Conservation (phyloP, 2,888 invertebrate species). For the Scaptomyza tumidula region DNA sequence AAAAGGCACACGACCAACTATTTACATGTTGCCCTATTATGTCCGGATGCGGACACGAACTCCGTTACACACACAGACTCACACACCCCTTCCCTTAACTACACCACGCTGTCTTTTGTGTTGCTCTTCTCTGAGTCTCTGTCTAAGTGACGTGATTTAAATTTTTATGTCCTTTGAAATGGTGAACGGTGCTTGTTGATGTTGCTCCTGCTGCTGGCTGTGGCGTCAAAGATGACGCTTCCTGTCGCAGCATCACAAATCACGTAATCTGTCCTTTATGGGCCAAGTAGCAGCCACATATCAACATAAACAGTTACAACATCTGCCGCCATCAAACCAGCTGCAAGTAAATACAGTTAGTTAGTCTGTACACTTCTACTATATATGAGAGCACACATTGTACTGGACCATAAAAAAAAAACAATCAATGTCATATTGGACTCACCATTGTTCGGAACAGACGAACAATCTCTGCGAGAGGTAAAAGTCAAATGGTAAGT, state of each 20-base stretch:
- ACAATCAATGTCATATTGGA: conserved; percentile 9
- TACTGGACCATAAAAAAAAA: conserved; percentile 23
- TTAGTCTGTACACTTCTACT: neutral
- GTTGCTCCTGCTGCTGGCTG: conserved; percentile 5
- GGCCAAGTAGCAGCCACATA: conserved; percentile 55
- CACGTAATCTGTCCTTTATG: conserved; percentile 67
- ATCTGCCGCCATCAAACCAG: conserved; percentile 22
- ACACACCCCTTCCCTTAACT: neutral
- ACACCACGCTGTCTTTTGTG: conserved; percentile 44
- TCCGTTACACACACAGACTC: neutral
- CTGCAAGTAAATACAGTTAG: conserved; percentile 31
- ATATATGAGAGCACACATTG: neutral
- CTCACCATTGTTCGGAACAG: conserved; percentile 13
- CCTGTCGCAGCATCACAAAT: conserved; percentile 46
- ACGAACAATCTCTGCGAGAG: conserved; percentile 19
- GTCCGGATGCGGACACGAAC: conserved; percentile 23
- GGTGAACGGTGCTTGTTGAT: conserved; percentile 29
- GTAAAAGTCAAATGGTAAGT: neutral
- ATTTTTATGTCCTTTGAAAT: conserved; percentile 70
- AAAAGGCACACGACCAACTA: conserved; percentile 48
- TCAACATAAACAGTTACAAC: conserved; percentile 41
- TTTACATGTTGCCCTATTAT: conserved; percentile 70
- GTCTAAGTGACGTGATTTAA: conserved; percentile 73
- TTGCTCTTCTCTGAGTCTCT: conserved; percentile 6
- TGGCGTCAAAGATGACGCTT: conserved; percentile 46